A percentile compares a stretch with the other conserved stretches of the same genome.
phyloP scores from a whole-genome alignment of 2,113 vertebrate species.

The Hippocampus comes region DNA sequence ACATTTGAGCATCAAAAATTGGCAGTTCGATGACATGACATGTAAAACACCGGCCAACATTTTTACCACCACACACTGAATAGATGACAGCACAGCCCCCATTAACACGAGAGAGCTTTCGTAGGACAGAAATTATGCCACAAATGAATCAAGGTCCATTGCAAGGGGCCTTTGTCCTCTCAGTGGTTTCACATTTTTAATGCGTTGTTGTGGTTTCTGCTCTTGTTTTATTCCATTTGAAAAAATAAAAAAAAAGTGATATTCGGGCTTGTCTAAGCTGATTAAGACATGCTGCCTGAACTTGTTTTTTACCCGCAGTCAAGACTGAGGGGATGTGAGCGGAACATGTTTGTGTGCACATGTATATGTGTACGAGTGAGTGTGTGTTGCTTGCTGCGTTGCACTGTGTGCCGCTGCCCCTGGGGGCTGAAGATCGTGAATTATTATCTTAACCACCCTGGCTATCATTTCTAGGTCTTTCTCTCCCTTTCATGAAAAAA shows the following conservation, averaged over 20 bases:
- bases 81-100: conserved; percentile 15
- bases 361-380: not conserved
- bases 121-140: conserved; percentile 39
- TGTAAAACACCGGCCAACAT: not conserved
- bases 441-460: conserved; percentile 55
- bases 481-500: conserved; percentile 4
- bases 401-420: conserved; percentile 29
- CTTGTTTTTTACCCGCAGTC: conserved; percentile 65
- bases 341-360: conserved; percentile 25
- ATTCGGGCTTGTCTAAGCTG: conserved; percentile 58
- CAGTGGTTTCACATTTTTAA: conserved; percentile 45
- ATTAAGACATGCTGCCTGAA: conserved; percentile 61
- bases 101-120: conserved; percentile 22
- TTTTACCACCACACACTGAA: conserved; percentile 4
- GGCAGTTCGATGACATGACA: not conserved
- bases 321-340: conserved; percentile 47
- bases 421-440: conserved; percentile 57
- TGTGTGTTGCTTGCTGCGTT: conserved; percentile 25
- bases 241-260: conserved; percentile 22
- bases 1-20: conserved; percentile 11
- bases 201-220: conserved; percentile 55
- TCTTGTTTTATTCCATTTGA: conserved; percentile 39
- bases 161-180: conserved; percentile 28
- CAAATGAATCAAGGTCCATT: conserved; percentile 51
- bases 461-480: conserved; percentile 53